Percentiles rank a stretch among this genome's conserved stretches.
Conservation (phyloP, 2,888 invertebrate genomes). For the Dasysyrphus tricinctus region DNA sequence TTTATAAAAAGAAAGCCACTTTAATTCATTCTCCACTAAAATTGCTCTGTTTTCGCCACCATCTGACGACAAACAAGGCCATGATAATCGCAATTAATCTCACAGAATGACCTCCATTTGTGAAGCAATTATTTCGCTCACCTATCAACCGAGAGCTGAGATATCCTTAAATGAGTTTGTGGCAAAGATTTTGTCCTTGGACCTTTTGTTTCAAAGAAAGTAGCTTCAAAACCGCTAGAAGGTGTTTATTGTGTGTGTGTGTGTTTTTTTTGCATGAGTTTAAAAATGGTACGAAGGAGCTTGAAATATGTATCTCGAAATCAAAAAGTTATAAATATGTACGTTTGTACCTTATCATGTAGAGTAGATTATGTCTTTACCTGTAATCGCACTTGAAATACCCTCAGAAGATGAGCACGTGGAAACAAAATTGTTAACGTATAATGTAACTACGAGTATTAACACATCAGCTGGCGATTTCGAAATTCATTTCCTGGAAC, state of each 20-base stretch:
- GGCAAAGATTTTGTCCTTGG: constrained; percentile 40
- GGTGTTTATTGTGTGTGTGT: neutral
- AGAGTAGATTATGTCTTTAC: too few species aligned
- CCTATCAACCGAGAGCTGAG: constrained; percentile 31
- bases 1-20: neutral
- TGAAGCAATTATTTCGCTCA: constrained; percentile 52
- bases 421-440: too few species aligned
- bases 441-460: too few species aligned
- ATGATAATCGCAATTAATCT: constrained; percentile 52
- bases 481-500: too few species aligned
- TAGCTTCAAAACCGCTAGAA: neutral
- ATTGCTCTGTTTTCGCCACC: neutral
- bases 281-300: too few species aligned
- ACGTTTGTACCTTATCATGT: too few species aligned
- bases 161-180: constrained; percentile 12
- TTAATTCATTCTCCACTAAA: constrained; percentile 1
- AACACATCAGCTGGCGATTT: too few species aligned
- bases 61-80: constrained; percentile 9
- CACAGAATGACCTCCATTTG: constrained; percentile 44
- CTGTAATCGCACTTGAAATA: too few species aligned
- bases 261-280: too few species aligned
- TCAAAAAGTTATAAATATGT: too few species aligned
- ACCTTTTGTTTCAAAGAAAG: constrained; percentile 6
- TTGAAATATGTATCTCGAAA: too few species aligned
- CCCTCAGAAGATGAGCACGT: too few species aligned